Evolutionary conservation across 2,888 invertebrate genomes (phyloP).

Genomic region (Eupithecia tripunctaria): DNA sequence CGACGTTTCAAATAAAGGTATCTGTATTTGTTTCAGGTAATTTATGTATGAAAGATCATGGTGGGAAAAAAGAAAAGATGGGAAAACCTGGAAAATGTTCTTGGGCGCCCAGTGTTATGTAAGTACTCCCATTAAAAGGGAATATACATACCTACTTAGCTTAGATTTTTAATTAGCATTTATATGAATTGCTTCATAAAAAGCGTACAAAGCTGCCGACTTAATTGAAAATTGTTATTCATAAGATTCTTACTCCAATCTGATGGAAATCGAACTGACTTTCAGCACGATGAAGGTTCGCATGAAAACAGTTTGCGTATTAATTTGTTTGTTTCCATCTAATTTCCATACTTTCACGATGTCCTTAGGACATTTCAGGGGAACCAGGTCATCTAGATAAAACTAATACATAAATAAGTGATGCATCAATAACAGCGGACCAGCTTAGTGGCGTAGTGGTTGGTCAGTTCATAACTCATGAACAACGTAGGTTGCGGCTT

Average conservation of each 20-base stretch:
- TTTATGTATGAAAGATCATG: background rate
- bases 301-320: conserved; percentile 18
- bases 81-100: background rate
- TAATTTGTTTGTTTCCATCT: conserved; percentile 23
- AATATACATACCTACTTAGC: background rate
- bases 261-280: conserved; percentile 21
- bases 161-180: background rate
- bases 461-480: background rate
- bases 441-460: background rate
- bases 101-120: background rate
- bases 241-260: conserved; percentile 14
- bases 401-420: background rate
- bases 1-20: background rate
- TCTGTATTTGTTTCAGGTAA: conserved; percentile 41
- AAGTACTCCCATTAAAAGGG: background rate
- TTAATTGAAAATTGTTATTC: conserved; percentile 16
- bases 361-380: background rate
- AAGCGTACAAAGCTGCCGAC: background rate
- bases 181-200: background rate
- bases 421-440: background rate
- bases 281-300: conserved; percentile 13
- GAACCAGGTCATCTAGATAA: background rate
- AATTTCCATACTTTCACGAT: conserved; percentile 24
- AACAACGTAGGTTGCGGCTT: background rate
- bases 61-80: too few species aligned